phyloP scores from a whole-genome alignment of 2,113 vertebrate genomes.

The Odontophorus gujanensis region DNA sequence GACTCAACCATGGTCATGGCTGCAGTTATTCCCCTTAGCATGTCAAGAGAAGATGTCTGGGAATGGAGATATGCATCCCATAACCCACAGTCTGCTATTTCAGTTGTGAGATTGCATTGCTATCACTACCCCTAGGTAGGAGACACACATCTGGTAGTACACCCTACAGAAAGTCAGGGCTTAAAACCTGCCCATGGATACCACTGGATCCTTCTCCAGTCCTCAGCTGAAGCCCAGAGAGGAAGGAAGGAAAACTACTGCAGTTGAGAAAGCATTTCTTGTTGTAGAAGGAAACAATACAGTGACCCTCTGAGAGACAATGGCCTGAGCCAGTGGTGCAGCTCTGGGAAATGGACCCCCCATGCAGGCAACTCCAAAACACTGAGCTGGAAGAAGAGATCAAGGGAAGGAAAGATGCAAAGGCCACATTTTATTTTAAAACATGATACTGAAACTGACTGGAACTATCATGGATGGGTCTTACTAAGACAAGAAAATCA shows the following conservation, averaged over 20 bases:
- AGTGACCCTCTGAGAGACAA: background rate
- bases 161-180: rapidly evolving
- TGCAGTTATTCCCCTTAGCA: background rate
- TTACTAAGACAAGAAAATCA: background rate
- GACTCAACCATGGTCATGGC: rapidly evolving
- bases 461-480: background rate
- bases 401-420: background rate
- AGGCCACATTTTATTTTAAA: background rate
- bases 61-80: background rate
- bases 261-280: background rate
- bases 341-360: background rate
- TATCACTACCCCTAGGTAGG: background rate
- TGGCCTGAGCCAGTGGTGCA: background rate
- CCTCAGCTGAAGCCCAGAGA: background rate
- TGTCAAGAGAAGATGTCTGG: background rate
- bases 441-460: background rate
- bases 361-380: background rate
- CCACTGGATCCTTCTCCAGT: background rate
- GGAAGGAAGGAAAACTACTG: background rate
- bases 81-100: background rate
- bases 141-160: rapidly evolving
- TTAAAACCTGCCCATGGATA: background rate
- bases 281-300: background rate
- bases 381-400: background rate
- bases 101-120: background rate